Conservation (phyloP, 2,888 invertebrate genomes). For the Eurytoma adleriae region DNA sequence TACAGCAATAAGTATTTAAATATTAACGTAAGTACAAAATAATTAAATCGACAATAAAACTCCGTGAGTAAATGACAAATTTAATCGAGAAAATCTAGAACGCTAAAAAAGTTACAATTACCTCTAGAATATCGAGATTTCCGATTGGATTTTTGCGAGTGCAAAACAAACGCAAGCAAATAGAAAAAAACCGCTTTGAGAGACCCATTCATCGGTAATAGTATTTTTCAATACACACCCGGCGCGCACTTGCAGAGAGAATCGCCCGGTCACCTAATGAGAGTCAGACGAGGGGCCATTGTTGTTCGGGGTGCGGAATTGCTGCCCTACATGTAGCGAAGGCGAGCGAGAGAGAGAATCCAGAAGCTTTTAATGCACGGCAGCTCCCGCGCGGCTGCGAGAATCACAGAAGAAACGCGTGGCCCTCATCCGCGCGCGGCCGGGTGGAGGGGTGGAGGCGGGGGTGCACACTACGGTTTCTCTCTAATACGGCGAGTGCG, state of each 20-base stretch:
- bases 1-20: too few species aligned
- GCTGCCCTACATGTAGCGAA: slow-evolving; percentile 1
- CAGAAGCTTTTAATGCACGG: slow-evolving; percentile 45
- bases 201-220: slow-evolving; percentile 14
- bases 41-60: too few species aligned
- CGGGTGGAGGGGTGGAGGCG: too few species aligned
- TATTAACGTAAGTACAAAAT: too few species aligned
- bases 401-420: slow-evolving; percentile 53
- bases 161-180: not conserved
- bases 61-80: too few species aligned
- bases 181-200: slow-evolving; percentile 1
- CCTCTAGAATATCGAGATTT: too few species aligned
- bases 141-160: too few species aligned
- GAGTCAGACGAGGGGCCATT: slow-evolving; percentile 23
- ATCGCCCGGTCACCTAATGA: slow-evolving; percentile 31
- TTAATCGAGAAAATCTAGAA: too few species aligned
- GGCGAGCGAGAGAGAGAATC: slow-evolving; percentile 23
- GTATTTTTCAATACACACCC: slow-evolving; percentile 36
- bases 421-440: slow-evolving; percentile 31
- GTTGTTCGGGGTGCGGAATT: slow-evolving; percentile 33
- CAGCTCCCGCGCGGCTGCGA: slow-evolving; percentile 42
- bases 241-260: not conserved
- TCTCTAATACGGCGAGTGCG: slow-evolving; percentile 51
- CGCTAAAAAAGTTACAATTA: too few species aligned
- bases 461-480: slow-evolving; percentile 49